These are phyloP conservation scores for Cephalopholis sonnerati DNA, from an alignment of 2,113 vertebrate genomes.

Conservation along the genomic window DNA sequence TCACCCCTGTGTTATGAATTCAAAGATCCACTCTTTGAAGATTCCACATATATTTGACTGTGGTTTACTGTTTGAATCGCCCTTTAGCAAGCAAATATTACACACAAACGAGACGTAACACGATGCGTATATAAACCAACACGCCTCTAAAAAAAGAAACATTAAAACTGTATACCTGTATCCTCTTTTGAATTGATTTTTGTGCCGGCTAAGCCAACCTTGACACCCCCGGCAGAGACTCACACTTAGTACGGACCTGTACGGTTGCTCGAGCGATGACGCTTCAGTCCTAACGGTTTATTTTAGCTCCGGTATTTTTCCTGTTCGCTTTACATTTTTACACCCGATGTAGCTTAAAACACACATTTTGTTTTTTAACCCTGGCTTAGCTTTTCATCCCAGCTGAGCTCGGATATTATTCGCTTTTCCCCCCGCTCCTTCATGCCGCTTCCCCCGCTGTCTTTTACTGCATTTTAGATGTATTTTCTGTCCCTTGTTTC, in stretches of 20 bases:
- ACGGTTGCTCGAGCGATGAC: slow-evolving; percentile 52
- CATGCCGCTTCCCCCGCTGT: slow-evolving; percentile 19
- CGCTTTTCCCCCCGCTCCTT: slow-evolving; percentile 4
- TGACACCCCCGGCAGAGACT: slow-evolving; percentile 62
- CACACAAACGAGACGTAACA: background rate
- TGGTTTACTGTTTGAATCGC: slow-evolving; percentile 1
- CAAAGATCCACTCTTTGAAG: slow-evolving; percentile 37
- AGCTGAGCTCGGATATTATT: slow-evolving; percentile 9
- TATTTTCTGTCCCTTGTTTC: slow-evolving; percentile 65
- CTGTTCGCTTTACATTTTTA: slow-evolving; percentile 5
- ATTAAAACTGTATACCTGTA: background rate
- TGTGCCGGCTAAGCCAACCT: background rate
- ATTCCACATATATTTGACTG: slow-evolving; percentile 25
- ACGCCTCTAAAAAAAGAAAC: background rate
- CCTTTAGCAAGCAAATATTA: background rate
- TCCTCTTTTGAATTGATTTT: background rate
- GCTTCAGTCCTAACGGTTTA: slow-evolving; percentile 49
- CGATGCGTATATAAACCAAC: background rate
- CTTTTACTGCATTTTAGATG: slow-evolving; percentile 67
- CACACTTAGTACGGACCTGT: slow-evolving; percentile 71
- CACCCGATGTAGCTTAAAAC: slow-evolving; percentile 6
- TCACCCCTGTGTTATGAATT: slow-evolving; percentile 11
- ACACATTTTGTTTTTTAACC: background rate
- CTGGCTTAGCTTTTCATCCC: background rate
- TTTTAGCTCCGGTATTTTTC: slow-evolving; percentile 40